Conservation (phyloP, 2,113 vertebrate species). For the Vidua macroura region DNA sequence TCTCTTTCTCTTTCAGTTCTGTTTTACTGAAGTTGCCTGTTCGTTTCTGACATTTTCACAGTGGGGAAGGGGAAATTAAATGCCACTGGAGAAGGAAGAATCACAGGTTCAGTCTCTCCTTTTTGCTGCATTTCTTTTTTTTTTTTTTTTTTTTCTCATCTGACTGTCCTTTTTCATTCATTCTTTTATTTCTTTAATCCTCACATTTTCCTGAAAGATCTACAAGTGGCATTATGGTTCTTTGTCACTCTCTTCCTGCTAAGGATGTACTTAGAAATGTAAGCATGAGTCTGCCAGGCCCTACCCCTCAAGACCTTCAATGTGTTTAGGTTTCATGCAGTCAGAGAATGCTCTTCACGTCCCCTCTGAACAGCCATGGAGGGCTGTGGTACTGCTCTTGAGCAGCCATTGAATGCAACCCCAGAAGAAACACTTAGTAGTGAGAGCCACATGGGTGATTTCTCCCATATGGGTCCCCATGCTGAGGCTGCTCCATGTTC, state of each 20-base stretch:
- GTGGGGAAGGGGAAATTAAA: conserved; percentile 12
- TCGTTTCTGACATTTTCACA: neutral
- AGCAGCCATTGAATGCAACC: neutral
- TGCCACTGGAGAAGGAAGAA: neutral
- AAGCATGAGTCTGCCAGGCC: neutral
- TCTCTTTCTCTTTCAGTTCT: conserved; percentile 32
- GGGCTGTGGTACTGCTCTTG: neutral
- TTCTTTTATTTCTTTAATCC: neutral
- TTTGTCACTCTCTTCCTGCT: neutral
- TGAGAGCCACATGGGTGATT: neutral
- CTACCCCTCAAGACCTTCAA: neutral
- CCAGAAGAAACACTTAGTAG: neutral
- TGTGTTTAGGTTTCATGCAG: neutral
- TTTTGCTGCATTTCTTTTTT: neutral
- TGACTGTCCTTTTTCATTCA: neutral
- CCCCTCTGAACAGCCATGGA: neutral
- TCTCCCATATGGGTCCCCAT: neutral
- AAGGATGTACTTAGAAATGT: neutral
- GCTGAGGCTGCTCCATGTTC: neutral
- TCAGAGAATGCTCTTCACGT: neutral
- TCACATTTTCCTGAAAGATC: neutral
- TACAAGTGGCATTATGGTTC: neutral
- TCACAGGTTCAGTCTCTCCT: neutral
- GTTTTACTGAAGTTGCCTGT: neutral
- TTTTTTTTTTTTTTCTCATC: neutral